Base-by-base conservation (phyloP, 2,797 vertebrate species). In the Anabas testudineus region DNA sequence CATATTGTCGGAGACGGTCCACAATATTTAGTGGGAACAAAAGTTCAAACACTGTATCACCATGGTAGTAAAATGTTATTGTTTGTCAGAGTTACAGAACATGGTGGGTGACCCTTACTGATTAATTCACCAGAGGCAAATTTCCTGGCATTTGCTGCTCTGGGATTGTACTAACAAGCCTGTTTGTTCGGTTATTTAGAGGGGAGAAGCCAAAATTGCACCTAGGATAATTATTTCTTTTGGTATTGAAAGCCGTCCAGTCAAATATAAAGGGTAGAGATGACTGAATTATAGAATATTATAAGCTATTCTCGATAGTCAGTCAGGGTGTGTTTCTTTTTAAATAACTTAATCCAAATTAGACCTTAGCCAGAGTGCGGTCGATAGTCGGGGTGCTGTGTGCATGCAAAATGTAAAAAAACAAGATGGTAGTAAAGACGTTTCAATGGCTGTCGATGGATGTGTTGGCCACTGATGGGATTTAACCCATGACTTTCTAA, bases 401-500 rank as follows among this genome's bases (percentile, higher is more conserved):
- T 75, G 81, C 76, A 74, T 83, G 62, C 43, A 61, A 49, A 84
- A 66, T 61, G n/a, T 28, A 45, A 55, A 52, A 55, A 76, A 57
- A 72, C 1, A 3, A 49, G 26, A 60, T 13, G 47, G 30, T 15
- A 39, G 37, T 37, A 1, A 65, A 74, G 67, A 72, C 58, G 39
- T 75, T 71, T 65, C 32, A 65, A 87, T 63, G 54, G n/a, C 57
- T 46, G 39, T 54, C 28, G 1, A 18, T 68, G 52, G 52, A 59
- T 32, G 51, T 21, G 19, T 34, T 60, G 18, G 54, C 51, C 0
- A 2, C 67, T 72, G 68, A 73, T 75, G 62, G 72, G 81, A 81
- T 83, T 86, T 74, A 82, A 82, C 72, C 67, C 22, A 6, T 65
- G 73, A 66, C 73, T 82, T 86, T 87, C 36, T 76, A 74, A 89